Conservation (phyloP, 2,888 invertebrate genomes). For the Cephus sareptanus region DNA sequence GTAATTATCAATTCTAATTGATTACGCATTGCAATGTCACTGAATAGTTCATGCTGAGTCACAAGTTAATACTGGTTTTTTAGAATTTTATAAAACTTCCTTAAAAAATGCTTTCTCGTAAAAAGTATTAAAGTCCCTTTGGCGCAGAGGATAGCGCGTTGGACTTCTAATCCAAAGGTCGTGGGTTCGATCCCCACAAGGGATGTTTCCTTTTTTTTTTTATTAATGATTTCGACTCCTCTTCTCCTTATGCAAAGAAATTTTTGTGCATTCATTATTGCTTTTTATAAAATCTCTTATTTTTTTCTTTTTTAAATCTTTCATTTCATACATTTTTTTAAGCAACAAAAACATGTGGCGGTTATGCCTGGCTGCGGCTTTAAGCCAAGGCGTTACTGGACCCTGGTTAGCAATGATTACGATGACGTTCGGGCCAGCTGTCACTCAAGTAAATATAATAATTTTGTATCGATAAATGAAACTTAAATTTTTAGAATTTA, state of each 20-base stretch:
- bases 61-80: not conserved
- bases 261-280: not conserved
- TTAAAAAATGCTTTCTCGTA: not conserved
- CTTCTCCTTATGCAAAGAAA: not conserved
- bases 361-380: conserved; percentile 44
- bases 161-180: conserved; percentile 65
- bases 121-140: conserved; percentile 51
- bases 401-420: conserved; percentile 54
- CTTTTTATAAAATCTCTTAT: not conserved
- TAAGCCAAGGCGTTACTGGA: conserved; percentile 50
- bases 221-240: not conserved
- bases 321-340: not conserved
- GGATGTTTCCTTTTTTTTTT: conserved; percentile 52
- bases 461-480: not conserved
- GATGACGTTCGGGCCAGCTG: conserved; percentile 40
- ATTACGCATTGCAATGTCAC: not conserved
- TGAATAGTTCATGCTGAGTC: not conserved
- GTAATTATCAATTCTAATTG: conserved; percentile 6
- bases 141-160: conserved; percentile 65
- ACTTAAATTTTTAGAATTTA: not conserved
- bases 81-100: not conserved
- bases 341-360: conserved; percentile 49
- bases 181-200: conserved; percentile 65
- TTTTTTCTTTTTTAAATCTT: too few species aligned
- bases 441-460: conserved; percentile 41